Conservation (phyloP, 2,888 invertebrate genomes). For the Acrobeloides nanus region DNA sequence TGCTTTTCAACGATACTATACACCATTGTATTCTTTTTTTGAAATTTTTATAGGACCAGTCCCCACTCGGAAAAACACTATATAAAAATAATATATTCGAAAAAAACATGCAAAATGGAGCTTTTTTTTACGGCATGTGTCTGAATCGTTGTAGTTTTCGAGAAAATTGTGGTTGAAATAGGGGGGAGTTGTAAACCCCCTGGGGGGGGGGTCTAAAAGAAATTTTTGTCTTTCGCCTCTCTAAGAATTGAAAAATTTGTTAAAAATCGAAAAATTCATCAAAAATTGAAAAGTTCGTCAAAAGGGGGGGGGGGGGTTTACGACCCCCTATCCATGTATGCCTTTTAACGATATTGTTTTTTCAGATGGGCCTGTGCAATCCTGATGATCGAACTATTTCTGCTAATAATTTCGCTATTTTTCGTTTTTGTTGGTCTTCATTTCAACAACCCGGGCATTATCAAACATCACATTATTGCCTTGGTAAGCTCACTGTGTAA, state of each 20-base stretch:
- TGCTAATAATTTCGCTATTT: constrained; percentile 27
- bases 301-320: too few species aligned
- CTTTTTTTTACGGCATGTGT: background rate
- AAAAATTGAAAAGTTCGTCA: too few species aligned
- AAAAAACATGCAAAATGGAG: background rate
- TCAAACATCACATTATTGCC: constrained; percentile 24
- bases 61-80: background rate
- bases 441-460: constrained; percentile 23
- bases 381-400: constrained; percentile 24
- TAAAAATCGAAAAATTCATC: too few species aligned
- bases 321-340: too few species aligned
- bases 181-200: background rate
- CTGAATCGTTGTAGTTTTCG: too few species aligned
- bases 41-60: background rate
- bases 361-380: constrained; percentile 26
- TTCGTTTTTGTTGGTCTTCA: constrained; percentile 27
- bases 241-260: too few species aligned
- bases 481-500: constrained; percentile 15
- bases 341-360: background rate
- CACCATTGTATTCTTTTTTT: constrained; percentile 14
- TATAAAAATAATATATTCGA: too few species aligned
- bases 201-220: too few species aligned
- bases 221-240: too few species aligned
- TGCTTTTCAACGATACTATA: constrained; percentile 20
- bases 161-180: too few species aligned